These are phyloP conservation scores for Sebastes taczanowskii DNA, from an alignment of 2,797 vertebrate genomes.

Conservation along the genomic window DNA sequence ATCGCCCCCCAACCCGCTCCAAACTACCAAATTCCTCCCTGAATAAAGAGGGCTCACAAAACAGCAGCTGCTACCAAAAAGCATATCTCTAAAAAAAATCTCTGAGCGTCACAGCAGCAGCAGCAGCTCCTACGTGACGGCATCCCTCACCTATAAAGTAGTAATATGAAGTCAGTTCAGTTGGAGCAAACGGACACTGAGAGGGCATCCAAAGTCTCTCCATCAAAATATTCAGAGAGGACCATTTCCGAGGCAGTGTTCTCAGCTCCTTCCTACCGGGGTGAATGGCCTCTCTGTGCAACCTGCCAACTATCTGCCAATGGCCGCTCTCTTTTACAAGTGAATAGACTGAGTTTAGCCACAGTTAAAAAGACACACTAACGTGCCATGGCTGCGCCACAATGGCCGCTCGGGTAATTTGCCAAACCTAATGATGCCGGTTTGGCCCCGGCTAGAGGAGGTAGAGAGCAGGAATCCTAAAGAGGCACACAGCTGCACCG, in stretches of 20 bases:
- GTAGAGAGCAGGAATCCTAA: constrained; percentile 84
- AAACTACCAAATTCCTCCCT: constrained; percentile 45
- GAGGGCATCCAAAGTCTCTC: constrained; percentile 69
- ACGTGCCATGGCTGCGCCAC: constrained; percentile 83
- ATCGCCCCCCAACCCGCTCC: constrained; percentile 21
- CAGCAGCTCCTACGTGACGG: not conserved
- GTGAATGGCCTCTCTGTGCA: constrained; percentile 86
- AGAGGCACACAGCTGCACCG: constrained; percentile 79
- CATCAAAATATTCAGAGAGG: constrained; percentile 76
- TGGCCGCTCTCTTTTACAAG: constrained; percentile 85
- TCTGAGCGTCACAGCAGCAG: not conserved
- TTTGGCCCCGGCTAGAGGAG: constrained; percentile 76
- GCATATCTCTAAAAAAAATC: constrained; percentile 17
- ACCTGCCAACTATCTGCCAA: constrained; percentile 88
- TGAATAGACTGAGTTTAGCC: constrained; percentile 87
- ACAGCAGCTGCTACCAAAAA: constrained; percentile 19
- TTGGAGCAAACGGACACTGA: constrained; percentile 50
- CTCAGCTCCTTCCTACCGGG: constrained; percentile 82
- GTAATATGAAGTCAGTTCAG: constrained; percentile 49
- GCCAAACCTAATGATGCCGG: constrained; percentile 83
- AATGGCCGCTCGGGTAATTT: constrained; percentile 81
- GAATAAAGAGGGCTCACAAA: constrained; percentile 7
- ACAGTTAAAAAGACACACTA: constrained; percentile 82
- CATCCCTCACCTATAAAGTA: not conserved
- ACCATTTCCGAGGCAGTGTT: constrained; percentile 74